Evolutionary conservation across 2,888 invertebrate genomes (phyloP).

Genomic region (Melinaea marsaeus): DNA sequence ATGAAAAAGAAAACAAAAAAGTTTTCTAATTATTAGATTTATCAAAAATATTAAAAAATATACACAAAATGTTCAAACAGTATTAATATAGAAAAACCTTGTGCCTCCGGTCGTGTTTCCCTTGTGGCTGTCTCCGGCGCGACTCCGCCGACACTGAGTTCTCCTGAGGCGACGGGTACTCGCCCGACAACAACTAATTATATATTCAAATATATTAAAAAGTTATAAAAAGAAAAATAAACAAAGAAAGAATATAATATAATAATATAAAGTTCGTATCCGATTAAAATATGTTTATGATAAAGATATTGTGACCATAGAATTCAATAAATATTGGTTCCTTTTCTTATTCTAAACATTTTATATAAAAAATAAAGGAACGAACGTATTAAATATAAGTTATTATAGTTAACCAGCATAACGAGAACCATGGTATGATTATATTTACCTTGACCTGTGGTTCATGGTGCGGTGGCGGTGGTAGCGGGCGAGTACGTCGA

Average conservation of each 20-base stretch:
- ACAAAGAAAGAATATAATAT: no score
- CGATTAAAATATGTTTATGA: no score
- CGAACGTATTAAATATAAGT: no score
- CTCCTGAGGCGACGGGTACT: constrained; percentile 68
- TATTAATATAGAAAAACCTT: constrained; percentile 47
- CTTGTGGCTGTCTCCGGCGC: constrained; percentile 62
- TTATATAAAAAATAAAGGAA: neutral
- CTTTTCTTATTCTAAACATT: neutral
- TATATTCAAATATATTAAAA: constrained; percentile 4
- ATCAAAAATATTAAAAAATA: no score
- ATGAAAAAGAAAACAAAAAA: no score
- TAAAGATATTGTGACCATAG: no score
- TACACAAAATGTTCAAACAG: neutral
- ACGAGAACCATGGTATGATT: no score
- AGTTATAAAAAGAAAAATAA: neutral
- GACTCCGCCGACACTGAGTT: constrained; percentile 62
- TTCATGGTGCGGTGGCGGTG: constrained; percentile 68
- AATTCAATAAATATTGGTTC: no score
- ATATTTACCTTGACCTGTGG: constrained; percentile 59
- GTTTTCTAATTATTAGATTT: no score
- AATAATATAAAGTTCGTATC: no score
- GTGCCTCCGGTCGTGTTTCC: constrained; percentile 69
- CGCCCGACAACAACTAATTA: constrained; percentile 53
- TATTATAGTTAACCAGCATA: no score
- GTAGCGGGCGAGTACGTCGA: constrained; percentile 56